Evolutionary conservation across 2,888 invertebrate species (phyloP).

Genomic region (Thymelicus sylvestris): DNA sequence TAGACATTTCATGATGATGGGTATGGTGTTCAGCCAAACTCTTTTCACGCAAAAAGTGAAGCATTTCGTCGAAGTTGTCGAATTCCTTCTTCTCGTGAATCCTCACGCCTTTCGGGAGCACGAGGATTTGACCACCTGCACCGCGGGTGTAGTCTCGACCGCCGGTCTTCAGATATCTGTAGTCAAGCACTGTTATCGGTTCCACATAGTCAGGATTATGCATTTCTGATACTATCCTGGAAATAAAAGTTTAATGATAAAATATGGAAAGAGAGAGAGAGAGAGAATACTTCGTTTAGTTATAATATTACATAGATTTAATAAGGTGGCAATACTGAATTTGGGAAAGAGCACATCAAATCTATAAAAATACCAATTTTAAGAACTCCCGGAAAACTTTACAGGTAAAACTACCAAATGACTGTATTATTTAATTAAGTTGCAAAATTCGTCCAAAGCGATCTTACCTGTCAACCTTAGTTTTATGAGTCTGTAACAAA

Average conservation of each 20-base stretch:
- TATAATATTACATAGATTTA: too few species aligned
- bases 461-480: constrained; percentile 21
- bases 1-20: not conserved
- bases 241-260: not conserved
- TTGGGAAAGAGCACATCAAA: too few species aligned
- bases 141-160: constrained; percentile 71
- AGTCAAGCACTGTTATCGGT: constrained; percentile 70
- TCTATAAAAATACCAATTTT: too few species aligned
- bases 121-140: constrained; percentile 70
- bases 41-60: constrained; percentile 63
- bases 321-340: too few species aligned
- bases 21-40: constrained; percentile 50
- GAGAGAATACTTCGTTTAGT: too few species aligned
- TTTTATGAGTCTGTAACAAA: constrained; percentile 24
- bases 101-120: constrained; percentile 60
- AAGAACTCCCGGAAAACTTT: too few species aligned
- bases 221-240: constrained; percentile 65
- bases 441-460: too few species aligned
- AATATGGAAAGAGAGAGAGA: too few species aligned
- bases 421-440: too few species aligned
- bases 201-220: constrained; percentile 70
- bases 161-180: constrained; percentile 70
- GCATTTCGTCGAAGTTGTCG: constrained; percentile 63
- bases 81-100: constrained; percentile 60
- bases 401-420: too few species aligned